A percentile compares a stretch with the other conserved stretches of the same genome.
These are phyloP conservation scores for Turdus rufiventris DNA, from an alignment of 2,113 vertebrate species.

Conservation along the genomic window DNA sequence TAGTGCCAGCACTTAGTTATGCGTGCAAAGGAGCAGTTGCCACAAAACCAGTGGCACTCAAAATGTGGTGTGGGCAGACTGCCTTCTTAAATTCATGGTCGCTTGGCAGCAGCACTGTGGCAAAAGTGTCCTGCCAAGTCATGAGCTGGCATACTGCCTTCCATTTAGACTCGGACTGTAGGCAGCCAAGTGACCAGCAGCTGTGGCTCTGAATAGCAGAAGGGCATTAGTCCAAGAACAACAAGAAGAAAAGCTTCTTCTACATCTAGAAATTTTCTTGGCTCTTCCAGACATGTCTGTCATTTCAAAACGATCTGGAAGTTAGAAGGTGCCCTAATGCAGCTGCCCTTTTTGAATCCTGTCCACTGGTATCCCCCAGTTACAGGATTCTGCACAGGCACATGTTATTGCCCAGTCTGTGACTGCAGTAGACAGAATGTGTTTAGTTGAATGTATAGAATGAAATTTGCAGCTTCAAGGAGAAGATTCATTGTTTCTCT, in stretches of 20 bases:
- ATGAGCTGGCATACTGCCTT: slow-evolving; percentile 54
- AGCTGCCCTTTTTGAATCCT: not conserved
- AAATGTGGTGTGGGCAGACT: slow-evolving; percentile 13
- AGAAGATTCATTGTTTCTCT: not conserved
- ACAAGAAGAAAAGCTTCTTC: slow-evolving; percentile 11
- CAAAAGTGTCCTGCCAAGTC: slow-evolving; percentile 48
- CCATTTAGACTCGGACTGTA: slow-evolving; percentile 57
- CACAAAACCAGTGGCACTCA: slow-evolving; percentile 6
- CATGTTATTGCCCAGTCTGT: not conserved
- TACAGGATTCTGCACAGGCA: not conserved
- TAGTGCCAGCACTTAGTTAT: not conserved
- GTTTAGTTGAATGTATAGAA: not conserved
- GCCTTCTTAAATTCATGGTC: not conserved
- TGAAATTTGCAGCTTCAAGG: not conserved
- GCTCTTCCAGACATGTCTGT: not conserved
- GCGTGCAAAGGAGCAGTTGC: not conserved
- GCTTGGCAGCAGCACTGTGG: slow-evolving; percentile 45
- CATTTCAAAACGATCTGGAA: not conserved
- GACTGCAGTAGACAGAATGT: not conserved
- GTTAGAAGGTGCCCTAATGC: not conserved
- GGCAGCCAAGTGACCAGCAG: slow-evolving; percentile 73
- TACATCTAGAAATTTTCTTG: not conserved
- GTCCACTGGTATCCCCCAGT: not conserved
- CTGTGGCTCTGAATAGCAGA: slow-evolving; percentile 58
- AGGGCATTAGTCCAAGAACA: slow-evolving; percentile 47